Base-by-base conservation (phyloP, 2,113 vertebrate genomes). In the Meriones unguiculatus region DNA sequence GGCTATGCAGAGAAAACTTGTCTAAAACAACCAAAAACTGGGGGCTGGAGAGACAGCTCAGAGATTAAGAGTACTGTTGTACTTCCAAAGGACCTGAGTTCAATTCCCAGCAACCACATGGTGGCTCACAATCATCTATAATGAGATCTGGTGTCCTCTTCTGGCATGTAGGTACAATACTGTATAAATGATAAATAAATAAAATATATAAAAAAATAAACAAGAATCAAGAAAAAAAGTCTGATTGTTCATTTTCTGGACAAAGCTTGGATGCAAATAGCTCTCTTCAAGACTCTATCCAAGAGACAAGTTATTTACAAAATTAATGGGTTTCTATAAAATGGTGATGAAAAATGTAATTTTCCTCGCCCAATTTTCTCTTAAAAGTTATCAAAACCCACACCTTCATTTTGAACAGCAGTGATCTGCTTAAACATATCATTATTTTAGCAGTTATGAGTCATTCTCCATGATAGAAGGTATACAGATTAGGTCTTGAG, bases 371-470 rank as follows among this genome's bases (percentile, higher is more conserved):
- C 72, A 91, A 94, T 98, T 98, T 86, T 98, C 96, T 98, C 91
- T 98, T 98, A 98, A 98, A 98, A 98, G 97, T 94, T 96, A 98
- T 96, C 94, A 97, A 98, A 98, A 97, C 97, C 97, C 97, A 98
- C 96, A 95, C 95, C 96, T 98, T 97, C 92, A 94, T 96, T 97
- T 96, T 92, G 95, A 97, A 97, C 89, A 97, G 97, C 95, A 98
- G 96, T 94, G 97, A 98, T 98, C 4, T 75, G 97, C 97, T 98
- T 97, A 98, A 98, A 98, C 96, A 98, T 93, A 98, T 98, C 93
- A 97, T 95, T 98, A 97, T 96, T 98, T 98, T 94, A 91, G 86
- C 94, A 93, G 85, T 94, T 92, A 96, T 98, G 96, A 87, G 96
- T 97, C 95, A 97, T 89, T 97, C 62, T 95, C 78, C 89, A 96